Conservation (phyloP, 1,140 invertebrate species). For the Homarus americanus region DNA sequence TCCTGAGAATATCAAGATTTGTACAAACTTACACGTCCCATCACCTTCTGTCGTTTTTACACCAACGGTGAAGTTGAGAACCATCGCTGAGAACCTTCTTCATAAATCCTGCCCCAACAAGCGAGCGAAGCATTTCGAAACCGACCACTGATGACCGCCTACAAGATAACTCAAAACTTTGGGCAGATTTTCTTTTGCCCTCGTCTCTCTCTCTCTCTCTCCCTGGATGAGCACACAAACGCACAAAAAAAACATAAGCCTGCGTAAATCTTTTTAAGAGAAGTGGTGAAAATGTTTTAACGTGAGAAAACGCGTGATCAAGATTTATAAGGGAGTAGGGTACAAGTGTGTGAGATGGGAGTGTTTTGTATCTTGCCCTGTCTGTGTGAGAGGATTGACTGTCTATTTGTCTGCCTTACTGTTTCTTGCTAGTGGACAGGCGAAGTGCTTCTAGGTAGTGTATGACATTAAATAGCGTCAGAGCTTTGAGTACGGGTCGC, state of each 20-base stretch:
- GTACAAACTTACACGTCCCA: not conserved
- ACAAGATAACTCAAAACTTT: not conserved
- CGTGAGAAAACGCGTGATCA: not conserved
- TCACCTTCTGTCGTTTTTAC: not conserved
- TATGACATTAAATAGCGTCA: too few relatives aligned
- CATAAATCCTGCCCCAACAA: not conserved
- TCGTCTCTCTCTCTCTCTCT: not conserved
- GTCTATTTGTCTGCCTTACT: too few relatives aligned
- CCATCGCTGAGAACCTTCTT: too few relatives aligned
- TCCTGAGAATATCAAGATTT: too few relatives aligned
- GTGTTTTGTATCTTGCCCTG: too few relatives aligned
- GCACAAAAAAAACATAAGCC: not conserved
- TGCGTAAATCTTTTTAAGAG: not conserved
- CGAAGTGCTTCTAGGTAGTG: too few relatives aligned
- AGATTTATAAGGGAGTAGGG: not conserved
- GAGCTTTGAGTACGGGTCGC: too few relatives aligned
- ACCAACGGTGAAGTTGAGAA: too few relatives aligned
- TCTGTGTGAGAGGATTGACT: too few relatives aligned
- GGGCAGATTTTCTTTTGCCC: not conserved
- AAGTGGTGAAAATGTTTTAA: not conserved
- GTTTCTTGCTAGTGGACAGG: too few relatives aligned
- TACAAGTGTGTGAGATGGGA: too few relatives aligned
- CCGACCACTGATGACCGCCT: not conserved
- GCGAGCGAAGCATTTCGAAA: not conserved
- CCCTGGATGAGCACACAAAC: not conserved